Evolutionary conservation across 2,113 vertebrate species (phyloP), one percentile per base, ranked within the genome.

Genomic region (Rallus limicola): DNA sequence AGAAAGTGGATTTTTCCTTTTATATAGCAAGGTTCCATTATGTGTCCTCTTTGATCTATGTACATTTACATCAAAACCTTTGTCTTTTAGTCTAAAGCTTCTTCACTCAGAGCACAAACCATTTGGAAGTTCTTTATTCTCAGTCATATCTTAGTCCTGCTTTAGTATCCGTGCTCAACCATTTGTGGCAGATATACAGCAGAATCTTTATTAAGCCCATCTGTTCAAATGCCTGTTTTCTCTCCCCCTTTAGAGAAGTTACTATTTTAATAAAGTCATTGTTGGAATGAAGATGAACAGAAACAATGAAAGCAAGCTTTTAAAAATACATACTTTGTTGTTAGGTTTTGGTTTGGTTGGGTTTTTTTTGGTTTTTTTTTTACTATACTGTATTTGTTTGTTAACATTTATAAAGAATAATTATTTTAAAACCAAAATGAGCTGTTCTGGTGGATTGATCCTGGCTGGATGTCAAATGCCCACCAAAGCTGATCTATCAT

Each of bases 161-260:
- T 94, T 93, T 80, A 60, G 34, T 88, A 92, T 42, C 2, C 1
- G 23, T 53, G 40, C 38, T 94, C 86, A 82, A 90, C 64, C 29
- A 89, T 70, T 96, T 82, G 55, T 82, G 68, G 84, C 68, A 96
- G 72, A 86, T 82, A 82, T 26, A 90, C 56, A 82, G 68, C n/a
- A 86, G 62, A 82, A 77, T 36, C 42, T 91, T 88, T 95, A 94
- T 96, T 86, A 93, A 91, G 40, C 11, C 34, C 72, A 94, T 97
- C 65, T 95, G 69, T 96, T 92, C 82, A 94, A 92, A 93, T 56
- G 71, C 18, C 16, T 70, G 23, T n/a, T 94, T 90, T 85, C 26
- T 81, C 16, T 91, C 4, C 21, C 8, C 5, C 10, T 95, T 85
- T 91, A 85, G 31, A 86, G 60, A 89, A 96, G 65, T 28, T 62